A percentile compares a stretch with the other conserved stretches of the same genome.
Conservation (phyloP, 2,113 vertebrate genomes). For the Cynopterus brachyotis region DNA sequence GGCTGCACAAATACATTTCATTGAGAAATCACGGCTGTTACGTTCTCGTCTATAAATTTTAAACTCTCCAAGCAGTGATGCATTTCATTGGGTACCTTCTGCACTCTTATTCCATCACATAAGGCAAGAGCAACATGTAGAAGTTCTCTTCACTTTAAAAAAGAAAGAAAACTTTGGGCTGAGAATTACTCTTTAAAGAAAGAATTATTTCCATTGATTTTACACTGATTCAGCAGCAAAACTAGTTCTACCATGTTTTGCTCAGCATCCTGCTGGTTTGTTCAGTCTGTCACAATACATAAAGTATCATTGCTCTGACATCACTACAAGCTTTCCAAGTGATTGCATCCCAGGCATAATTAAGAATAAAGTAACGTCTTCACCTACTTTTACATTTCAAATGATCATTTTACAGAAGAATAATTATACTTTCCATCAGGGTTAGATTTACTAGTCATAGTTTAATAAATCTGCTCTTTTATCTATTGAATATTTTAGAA, state of each 20-base stretch:
- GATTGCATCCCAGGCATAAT: conserved; percentile 72
- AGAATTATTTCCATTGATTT: conserved; percentile 54
- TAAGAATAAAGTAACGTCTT: conserved; percentile 75
- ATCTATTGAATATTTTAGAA: conserved; percentile 56
- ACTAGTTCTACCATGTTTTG: conserved; percentile 70
- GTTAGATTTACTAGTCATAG: conserved; percentile 51
- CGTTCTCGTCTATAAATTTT: conserved; percentile 57
- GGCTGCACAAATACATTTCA: conserved; percentile 38
- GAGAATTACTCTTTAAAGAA: conserved; percentile 65
- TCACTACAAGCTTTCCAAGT: conserved; percentile 65
- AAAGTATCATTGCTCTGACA: conserved; percentile 72
- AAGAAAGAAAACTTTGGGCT: conserved; percentile 42
- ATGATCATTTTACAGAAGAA: conserved; percentile 71
- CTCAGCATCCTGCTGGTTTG: conserved; percentile 61
- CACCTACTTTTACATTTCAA: conserved; percentile 41
- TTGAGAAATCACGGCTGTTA: not conserved
- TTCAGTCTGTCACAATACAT: conserved; percentile 74
- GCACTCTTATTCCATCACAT: conserved; percentile 51
- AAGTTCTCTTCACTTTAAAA: conserved; percentile 51
- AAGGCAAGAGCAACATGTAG: conserved; percentile 56
- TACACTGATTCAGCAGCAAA: conserved; percentile 60
- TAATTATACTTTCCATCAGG: conserved; percentile 31
- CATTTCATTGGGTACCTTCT: conserved; percentile 47
- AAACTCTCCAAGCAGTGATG: conserved; percentile 50
- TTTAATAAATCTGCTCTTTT: conserved; percentile 44